Base-by-base conservation (phyloP, 2,797 vertebrate genomes). In the Ispidina picta region DNA sequence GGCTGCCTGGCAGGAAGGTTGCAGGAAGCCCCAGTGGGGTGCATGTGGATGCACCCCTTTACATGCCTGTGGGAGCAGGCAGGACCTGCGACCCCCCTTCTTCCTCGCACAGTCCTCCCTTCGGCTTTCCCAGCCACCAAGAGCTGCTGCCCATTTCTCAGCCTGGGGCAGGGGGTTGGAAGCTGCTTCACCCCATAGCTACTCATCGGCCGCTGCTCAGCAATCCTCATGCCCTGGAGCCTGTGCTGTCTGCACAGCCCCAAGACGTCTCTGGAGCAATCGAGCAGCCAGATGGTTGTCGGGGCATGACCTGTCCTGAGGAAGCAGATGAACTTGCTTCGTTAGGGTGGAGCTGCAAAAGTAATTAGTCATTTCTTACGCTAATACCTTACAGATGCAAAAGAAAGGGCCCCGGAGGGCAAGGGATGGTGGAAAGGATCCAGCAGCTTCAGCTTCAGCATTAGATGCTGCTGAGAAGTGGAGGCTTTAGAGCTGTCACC, bases 321-420 rank as follows among this genome's bases (percentile, higher is more conserved):
- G 43, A 77, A 44, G 69, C 59, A 88, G 83, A 54, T 9, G 48
- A 74, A 51, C 33, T 83, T 71, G 46, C 62, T 79, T 90, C 26
- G 8, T 35, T 76, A 80, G 71, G 90, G 88, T 85, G 75, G 86
- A 90, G 84, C 68, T 83, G 72, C 31, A 66, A 58, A 29, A 81
- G 48, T 86, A 77, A 83, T 75, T 66, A 89, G 77, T 54, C 3
- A 37, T 63, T 83, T 77, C 31, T 92, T 65, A 68, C 2, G 29
- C n/a, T 80, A 59, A 92, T 74, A 74, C 25, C 37, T 90, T 52
- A n/a, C 0, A 31, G 70, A 52, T 33, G 56, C 15, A 54, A 63
- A 81, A 83, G 58, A 90, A 93, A 86, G 35, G 44, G 77, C 13
- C 37, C 92, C 21, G 60, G 80, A 85, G 75, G 87, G 69, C 70